A percentile compares a stretch with the other conserved stretches of the same genome.
Evolutionary conservation across 1,140 invertebrate genomes (phyloP).

Genomic region (Neodiprion lecontei): DNA sequence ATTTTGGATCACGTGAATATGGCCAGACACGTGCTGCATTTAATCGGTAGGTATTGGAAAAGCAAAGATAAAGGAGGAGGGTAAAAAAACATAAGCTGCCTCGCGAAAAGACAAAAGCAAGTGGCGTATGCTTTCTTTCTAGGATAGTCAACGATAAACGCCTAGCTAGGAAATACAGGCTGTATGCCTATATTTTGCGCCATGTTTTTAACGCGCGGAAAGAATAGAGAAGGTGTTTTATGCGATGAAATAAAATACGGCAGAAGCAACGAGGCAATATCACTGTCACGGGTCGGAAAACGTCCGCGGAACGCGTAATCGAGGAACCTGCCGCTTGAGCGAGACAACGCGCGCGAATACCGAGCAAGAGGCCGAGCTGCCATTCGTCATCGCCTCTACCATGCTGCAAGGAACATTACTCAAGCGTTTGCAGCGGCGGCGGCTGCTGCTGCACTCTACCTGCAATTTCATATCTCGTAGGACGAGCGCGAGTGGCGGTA

Average conservation of each 20-base stretch:
- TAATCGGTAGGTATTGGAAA: not conserved
- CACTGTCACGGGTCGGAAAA: not conserved
- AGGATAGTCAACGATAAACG: not conserved
- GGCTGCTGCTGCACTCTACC: not conserved
- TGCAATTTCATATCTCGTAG: conserved; percentile 1
- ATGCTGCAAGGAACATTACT: conserved; percentile 2
- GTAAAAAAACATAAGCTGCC: too few relatives aligned
- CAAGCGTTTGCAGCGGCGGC: not conserved
- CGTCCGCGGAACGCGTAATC: not conserved
- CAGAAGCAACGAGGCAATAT: not conserved
- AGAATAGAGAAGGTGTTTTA: not conserved
- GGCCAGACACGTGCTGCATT: not conserved
- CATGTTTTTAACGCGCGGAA: not conserved
- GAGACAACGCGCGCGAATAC: conserved; percentile 1
- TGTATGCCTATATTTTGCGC: too few relatives aligned
- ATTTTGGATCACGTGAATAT: not conserved
- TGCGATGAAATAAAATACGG: conserved; percentile 5
- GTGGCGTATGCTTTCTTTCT: too few relatives aligned
- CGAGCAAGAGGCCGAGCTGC: not conserved
- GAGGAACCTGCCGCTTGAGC: not conserved
- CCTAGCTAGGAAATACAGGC: not conserved
- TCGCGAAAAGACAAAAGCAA: too few relatives aligned
- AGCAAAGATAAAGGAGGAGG: too few relatives aligned
- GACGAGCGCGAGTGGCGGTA: conserved; percentile 1
- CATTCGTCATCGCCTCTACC: conserved; percentile 6